A percentile compares a stretch with the other conserved stretches of the same genome.
Conservation (phyloP, 2,113 vertebrate species). For the Megaleporinus macrocephalus region DNA sequence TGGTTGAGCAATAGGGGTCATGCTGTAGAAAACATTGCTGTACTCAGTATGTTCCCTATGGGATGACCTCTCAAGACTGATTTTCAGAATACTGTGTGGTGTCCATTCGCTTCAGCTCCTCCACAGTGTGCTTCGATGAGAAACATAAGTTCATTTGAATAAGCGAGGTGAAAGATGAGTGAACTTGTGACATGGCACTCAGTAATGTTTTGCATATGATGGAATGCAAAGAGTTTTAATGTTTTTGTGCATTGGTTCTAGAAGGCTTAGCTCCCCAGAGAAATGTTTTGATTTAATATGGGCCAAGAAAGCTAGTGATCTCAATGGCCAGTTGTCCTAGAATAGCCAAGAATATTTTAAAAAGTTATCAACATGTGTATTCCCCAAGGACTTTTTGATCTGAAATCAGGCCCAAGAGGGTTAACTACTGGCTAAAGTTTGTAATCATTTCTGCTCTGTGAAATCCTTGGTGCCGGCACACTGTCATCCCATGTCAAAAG, state of each 20-base stretch:
- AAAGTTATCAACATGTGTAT: constrained; percentile 36
- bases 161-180: constrained; percentile 8
- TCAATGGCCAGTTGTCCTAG: constrained; percentile 35
- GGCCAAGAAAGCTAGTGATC: constrained; percentile 37
- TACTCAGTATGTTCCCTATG: background rate
- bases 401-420: constrained; percentile 17
- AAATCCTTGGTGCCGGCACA: constrained; percentile 33
- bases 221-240: background rate
- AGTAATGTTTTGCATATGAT: background rate
- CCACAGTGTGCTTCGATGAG: background rate
- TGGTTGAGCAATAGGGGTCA: background rate
- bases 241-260: background rate
- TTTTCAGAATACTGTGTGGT: background rate
- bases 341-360: constrained; percentile 38
- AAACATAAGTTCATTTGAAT: constrained; percentile 13
- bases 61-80: background rate
- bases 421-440: constrained; percentile 19
- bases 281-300: constrained; percentile 30
- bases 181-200: constrained; percentile 5
- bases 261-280: constrained; percentile 2
- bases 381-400: constrained; percentile 24
- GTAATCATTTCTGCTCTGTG: constrained; percentile 20
- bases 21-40: background rate
- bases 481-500: constrained; percentile 27
- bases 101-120: constrained; percentile 6